A percentile compares a stretch with the other conserved stretches of the same genome.
Conservation (phyloP, 2,888 invertebrate species). For the Eledona agricola region DNA sequence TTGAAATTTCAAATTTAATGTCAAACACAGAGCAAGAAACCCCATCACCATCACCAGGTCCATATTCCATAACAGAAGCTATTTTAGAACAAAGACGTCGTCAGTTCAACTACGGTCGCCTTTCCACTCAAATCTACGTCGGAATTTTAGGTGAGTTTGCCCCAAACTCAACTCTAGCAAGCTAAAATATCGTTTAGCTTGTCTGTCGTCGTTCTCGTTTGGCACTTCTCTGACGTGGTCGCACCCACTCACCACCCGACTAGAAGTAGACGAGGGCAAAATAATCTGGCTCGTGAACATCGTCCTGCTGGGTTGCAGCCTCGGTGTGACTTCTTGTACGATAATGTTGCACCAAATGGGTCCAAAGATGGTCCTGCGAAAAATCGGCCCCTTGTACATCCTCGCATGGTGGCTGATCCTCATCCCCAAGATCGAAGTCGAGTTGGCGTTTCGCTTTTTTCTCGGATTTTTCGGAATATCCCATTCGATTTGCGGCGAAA, state of each 20-base stretch:
- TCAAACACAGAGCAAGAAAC: slow-evolving; percentile 13
- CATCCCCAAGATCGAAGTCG: slow-evolving; percentile 3
- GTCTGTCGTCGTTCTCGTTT: slow-evolving; percentile 45
- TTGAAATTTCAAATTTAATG: slow-evolving; percentile 12
- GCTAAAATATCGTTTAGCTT: slow-evolving; percentile 43
- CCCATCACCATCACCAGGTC: too few species aligned
- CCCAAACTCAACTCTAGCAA: too few species aligned
- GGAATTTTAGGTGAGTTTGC: slow-evolving; percentile 36
- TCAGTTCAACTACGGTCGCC: slow-evolving; percentile 20
- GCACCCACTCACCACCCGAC: slow-evolving; percentile 34
- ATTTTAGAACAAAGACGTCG: slow-evolving; percentile 13
- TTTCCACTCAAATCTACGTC: slow-evolving; percentile 30
- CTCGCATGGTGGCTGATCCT: slow-evolving; percentile 41
- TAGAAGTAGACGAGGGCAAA: background rate
- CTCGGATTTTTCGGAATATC: slow-evolving; percentile 46
- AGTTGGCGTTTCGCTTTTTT: slow-evolving; percentile 40
- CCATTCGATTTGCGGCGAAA: slow-evolving; percentile 45
- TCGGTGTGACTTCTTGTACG: slow-evolving; percentile 45
- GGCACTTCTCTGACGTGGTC: slow-evolving; percentile 49
- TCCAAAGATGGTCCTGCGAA: slow-evolving; percentile 45
- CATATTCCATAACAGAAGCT: slow-evolving; percentile 36
- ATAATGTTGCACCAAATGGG: slow-evolving; percentile 45
- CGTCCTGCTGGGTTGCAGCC: slow-evolving; percentile 45
- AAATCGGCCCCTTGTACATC: slow-evolving; percentile 44
- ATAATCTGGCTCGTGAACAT: slow-evolving; percentile 40